Percentiles rank a stretch among this genome's conserved stretches.
Evolutionary conservation across 2,113 vertebrate genomes (phyloP).

Genomic region (Charina bottae): DNA sequence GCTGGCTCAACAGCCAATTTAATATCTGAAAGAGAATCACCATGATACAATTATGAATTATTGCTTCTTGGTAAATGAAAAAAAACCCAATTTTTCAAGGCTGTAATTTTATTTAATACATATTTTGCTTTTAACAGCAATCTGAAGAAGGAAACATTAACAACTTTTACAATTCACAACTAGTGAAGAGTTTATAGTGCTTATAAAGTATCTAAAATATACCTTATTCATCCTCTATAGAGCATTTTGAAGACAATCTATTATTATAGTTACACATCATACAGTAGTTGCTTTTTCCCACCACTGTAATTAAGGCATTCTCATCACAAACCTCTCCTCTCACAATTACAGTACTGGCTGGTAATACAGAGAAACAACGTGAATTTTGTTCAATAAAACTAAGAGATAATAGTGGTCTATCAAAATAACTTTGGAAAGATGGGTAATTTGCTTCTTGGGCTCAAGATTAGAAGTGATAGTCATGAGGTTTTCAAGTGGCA

Average conservation of each 20-base stretch:
- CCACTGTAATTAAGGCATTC: conserved; percentile 64
- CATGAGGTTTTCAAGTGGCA: conserved; percentile 41
- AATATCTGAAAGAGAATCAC: conserved; percentile 37
- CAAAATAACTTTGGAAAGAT: conserved; percentile 56
- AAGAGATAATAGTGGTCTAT: conserved; percentile 47
- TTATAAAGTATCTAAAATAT: conserved; percentile 78
- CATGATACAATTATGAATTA: conserved; percentile 33
- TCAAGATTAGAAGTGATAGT: conserved; percentile 54
- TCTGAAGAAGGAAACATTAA: conserved; percentile 72
- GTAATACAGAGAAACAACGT: neutral
- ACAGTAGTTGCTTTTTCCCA: conserved; percentile 59
- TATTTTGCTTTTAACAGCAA: conserved; percentile 76
- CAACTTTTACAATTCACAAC: conserved; percentile 65
- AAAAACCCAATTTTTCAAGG: conserved; percentile 60
- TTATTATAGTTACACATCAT: conserved; percentile 56
- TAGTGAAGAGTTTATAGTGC: conserved; percentile 68
- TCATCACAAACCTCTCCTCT: conserved; percentile 49
- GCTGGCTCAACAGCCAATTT: conserved; percentile 1
- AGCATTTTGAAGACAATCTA: conserved; percentile 69
- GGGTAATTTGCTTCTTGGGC: conserved; percentile 42
- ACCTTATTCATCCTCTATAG: conserved; percentile 69
- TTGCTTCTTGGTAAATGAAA: conserved; percentile 46
- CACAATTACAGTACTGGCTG: conserved; percentile 45
- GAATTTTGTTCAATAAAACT: conserved; percentile 25
- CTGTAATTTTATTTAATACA: conserved; percentile 74